Base-by-base conservation (phyloP, 2,797 vertebrate species). In the Luscinia megarhynchos region DNA sequence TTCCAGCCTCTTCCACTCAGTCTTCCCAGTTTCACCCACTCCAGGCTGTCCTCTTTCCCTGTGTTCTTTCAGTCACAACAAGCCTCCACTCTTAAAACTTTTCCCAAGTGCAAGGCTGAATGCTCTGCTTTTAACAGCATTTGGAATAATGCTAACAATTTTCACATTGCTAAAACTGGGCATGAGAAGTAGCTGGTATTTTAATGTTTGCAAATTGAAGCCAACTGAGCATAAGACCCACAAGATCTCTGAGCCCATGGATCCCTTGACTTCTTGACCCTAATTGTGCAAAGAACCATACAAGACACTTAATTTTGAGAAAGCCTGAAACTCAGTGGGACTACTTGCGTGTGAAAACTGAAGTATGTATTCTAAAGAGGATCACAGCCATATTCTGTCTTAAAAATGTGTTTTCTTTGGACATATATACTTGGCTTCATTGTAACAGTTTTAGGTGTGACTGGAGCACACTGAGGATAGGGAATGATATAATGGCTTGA, bases 381-480 rank as follows among this genome's bases (percentile, higher is more conserved):
- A 84, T 62, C 51, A 57, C 15, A 69, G 77, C 48, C 66, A 76
- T 72, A 83, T 34, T 91, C 30, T 48, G 16, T 38, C 40, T 78
- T 55, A 19, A 93, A 87, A 73, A 57, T 1, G 0, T 94, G 26
- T 84, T 96, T 94, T 78, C 74, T 82, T 95, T 96, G 91, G 80
- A 78, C 15, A 8, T 79, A 86, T 19, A 50, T 38, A 48, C 21
- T 82, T 89, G 67, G 34, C 21, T 83, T 79, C 21, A 63, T 50
- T 48, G 24, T 51, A 88, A 66, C 14, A 72, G 59, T 87, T 81
- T 84, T 82, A 81, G 24, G 23, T 18, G 1, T n/a, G 36, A 59
- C 36, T 69, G 46, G 43, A 95, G 24, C 48, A 32, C 82, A 73
- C 55, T 41, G 26, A 62, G 84, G 73, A 74, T 8, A 86, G 16